A percentile compares a stretch with the other conserved stretches of the same genome.
These are phyloP conservation scores for Oreotrochilus melanogaster DNA, from an alignment of 2,113 vertebrate genomes.

Conservation along the genomic window DNA sequence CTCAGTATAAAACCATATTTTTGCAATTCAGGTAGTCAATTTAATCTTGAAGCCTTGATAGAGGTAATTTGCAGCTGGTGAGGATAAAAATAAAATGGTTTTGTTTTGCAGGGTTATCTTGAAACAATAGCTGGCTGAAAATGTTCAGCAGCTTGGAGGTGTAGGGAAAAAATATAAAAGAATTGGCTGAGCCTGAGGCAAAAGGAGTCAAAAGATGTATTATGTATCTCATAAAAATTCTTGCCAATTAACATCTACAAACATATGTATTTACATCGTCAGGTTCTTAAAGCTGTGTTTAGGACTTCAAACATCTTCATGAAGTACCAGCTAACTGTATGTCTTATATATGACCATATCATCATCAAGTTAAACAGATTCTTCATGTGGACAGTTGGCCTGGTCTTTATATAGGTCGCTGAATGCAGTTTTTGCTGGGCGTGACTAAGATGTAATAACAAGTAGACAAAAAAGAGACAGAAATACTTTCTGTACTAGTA, in stretches of 20 bases:
- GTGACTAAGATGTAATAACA: background rate
- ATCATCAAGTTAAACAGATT: background rate
- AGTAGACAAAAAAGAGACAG: background rate
- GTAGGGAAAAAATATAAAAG: background rate
- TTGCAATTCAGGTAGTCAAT: background rate
- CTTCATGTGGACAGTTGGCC: background rate
- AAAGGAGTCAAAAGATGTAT: background rate
- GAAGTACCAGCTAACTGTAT: background rate
- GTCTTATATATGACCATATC: background rate
- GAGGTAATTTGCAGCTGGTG: conserved; percentile 43
- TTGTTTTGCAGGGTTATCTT: conserved; percentile 26
- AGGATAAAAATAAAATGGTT: conserved; percentile 41
- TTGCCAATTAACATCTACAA: background rate
- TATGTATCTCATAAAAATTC: background rate
- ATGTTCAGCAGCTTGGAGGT: background rate
- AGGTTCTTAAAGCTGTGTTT: background rate
- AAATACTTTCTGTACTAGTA: background rate
- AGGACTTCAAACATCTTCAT: background rate
- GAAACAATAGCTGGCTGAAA: conserved; percentile 42
- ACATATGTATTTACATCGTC: background rate
- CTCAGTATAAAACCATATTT: background rate
- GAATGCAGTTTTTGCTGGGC: background rate
- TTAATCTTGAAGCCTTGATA: conserved; percentile 8
- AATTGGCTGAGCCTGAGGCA: background rate
- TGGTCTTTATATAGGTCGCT: background rate